Evolutionary conservation across 1,140 invertebrate genomes (phyloP).

Genomic region (Heterodera schachtii): DNA sequence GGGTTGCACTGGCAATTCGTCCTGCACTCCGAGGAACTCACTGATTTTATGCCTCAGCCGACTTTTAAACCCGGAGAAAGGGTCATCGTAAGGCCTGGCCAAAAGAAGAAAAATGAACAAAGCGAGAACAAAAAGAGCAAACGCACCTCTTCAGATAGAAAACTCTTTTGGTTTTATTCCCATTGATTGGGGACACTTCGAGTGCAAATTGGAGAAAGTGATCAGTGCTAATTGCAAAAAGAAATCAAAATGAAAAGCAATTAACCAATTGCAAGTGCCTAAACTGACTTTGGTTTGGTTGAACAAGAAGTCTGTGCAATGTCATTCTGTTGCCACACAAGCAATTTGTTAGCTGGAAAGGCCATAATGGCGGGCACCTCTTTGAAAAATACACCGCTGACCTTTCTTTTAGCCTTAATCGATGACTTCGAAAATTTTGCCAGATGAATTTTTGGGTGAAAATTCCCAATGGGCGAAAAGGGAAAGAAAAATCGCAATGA

Average conservation of each 20-base stretch:
- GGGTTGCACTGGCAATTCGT: background rate
- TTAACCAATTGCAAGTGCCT: no score
- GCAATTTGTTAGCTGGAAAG: slow-evolving; percentile 19
- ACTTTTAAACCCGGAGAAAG: background rate
- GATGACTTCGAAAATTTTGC: background rate
- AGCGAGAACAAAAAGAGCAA: background rate
- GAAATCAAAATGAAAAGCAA: background rate
- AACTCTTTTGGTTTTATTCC: slow-evolving; percentile 1
- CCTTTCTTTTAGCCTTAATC: background rate
- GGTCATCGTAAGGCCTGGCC: background rate
- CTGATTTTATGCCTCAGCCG: background rate
- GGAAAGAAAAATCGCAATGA: background rate
- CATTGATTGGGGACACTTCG: background rate
- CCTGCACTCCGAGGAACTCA: background rate
- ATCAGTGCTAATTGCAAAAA: background rate
- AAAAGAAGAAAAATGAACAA: background rate
- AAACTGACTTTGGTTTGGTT: background rate
- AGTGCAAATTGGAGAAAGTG: slow-evolving; percentile 16
- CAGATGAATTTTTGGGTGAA: background rate
- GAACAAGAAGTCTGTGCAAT: background rate
- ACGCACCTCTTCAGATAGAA: slow-evolving; percentile 20
- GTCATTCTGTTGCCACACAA: slow-evolving; percentile 26
- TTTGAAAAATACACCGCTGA: background rate
- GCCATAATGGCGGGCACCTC: background rate
- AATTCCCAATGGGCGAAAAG: background rate